These are phyloP conservation scores for Ephydatia muelleri DNA, from an alignment of 37 sponge, comb jelly and placozoan species.

Conservation along the genomic window DNA sequence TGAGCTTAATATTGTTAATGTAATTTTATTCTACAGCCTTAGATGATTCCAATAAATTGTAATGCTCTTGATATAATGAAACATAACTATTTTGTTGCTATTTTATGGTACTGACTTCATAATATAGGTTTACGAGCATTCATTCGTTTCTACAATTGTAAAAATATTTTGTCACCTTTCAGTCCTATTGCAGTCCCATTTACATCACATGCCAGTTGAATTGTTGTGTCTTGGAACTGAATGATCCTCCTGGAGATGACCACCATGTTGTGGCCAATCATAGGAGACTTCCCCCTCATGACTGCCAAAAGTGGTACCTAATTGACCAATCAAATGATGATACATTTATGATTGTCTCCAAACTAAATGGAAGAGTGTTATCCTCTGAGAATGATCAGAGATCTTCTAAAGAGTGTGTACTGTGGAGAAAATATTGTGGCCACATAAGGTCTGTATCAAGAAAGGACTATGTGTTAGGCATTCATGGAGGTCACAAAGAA, in stretches of 20 bases:
- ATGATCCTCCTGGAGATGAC: background rate
- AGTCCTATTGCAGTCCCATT: background rate
- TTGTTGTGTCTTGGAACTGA: background rate
- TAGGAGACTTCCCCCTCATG: background rate
- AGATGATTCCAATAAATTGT: no score
- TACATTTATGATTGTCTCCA: background rate
- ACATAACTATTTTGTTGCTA: no score
- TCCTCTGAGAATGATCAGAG: background rate
- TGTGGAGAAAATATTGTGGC: background rate
- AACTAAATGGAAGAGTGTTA: background rate
- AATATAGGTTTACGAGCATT: no score
- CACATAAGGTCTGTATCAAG: background rate
- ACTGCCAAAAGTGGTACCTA: background rate
- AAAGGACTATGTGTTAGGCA: background rate
- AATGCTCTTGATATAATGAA: no score
- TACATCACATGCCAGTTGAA: background rate
- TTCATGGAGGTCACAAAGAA: background rate
- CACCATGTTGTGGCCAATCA: background rate
- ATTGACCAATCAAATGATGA: background rate
- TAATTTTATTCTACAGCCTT: no score
- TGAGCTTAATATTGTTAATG: no score
- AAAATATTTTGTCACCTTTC: background rate
- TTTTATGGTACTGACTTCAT: no score
- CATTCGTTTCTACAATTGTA: background rate
- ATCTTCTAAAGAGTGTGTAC: background rate